Percentiles rank a stretch among this genome's conserved stretches.
Conservation (phyloP, 37 sponge, comb jelly and placozoan species). For the Halisarca cf. caerulea region DNA sequence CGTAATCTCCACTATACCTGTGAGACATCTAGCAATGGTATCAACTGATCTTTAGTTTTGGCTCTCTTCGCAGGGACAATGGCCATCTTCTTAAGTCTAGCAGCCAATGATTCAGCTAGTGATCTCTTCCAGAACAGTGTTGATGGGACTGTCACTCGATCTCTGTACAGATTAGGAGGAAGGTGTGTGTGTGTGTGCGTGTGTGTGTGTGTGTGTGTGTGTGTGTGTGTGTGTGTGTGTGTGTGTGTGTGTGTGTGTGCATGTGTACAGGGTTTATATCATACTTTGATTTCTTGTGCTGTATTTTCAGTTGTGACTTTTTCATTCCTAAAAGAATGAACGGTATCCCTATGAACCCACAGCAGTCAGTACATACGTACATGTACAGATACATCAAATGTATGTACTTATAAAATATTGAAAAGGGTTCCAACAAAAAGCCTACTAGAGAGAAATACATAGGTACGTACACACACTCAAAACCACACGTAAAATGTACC, state of each 20-base stretch:
- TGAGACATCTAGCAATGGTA: conserved; percentile 58
- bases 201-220: too few species aligned
- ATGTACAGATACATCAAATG: not conserved
- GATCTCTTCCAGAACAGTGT: conserved; percentile 74
- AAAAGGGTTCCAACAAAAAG: not conserved
- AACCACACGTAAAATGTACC: conserved; percentile 21
- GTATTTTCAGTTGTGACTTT: conserved; percentile 39
- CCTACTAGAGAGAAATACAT: not conserved
- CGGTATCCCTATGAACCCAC: too few species aligned
- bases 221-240: too few species aligned
- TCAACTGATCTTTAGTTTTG: conserved; percentile 75
- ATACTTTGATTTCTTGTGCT: conserved; percentile 40
- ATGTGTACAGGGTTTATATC: not conserved
- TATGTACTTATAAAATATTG: not conserved
- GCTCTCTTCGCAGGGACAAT: conserved; percentile 66
- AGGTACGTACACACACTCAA: conserved; percentile 11
- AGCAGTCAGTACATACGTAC: too few species aligned
- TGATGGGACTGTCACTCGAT: conserved; percentile 34
- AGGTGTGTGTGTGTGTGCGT: too few species aligned
- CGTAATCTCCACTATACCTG: not conserved
- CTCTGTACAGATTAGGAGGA: not conserved
- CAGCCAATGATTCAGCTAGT: conserved; percentile 52
- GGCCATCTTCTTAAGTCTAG: conserved; percentile 60
- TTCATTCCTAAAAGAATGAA: conserved; percentile 17
- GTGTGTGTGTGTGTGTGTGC: too few species aligned